Conservation (phyloP, 2,113 vertebrate genomes). For the Penelope pileata region DNA sequence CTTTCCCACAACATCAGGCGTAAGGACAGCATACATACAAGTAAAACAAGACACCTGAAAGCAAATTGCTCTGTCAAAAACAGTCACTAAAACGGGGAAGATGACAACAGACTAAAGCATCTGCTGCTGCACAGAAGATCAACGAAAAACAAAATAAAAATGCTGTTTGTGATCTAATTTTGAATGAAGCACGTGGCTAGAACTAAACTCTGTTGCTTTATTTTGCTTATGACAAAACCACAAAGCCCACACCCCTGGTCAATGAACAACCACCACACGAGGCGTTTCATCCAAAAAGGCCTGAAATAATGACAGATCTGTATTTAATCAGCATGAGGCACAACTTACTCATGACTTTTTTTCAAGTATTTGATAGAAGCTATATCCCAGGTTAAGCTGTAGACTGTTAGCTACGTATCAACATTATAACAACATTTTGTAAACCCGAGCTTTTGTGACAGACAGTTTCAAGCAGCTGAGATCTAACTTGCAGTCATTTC, state of each 20-base stretch:
- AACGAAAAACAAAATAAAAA: conserved; percentile 34
- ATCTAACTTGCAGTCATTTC: neutral
- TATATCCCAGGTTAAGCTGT: neutral
- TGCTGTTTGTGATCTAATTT: neutral
- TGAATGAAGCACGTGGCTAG: neutral
- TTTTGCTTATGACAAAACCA: neutral
- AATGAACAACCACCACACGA: neutral
- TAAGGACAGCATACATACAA: conserved; percentile 13
- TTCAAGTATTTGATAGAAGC: neutral
- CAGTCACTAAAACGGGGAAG: conserved; percentile 17
- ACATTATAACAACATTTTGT: neutral
- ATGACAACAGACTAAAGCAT: conserved; percentile 46
- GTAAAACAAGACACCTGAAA: conserved; percentile 44
- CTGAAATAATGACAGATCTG: neutral
- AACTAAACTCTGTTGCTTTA: neutral
- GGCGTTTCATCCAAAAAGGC: neutral
- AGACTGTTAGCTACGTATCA: neutral
- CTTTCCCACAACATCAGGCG: neutral
- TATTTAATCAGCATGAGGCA: neutral
- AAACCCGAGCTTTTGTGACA: neutral
- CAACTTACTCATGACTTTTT: neutral
- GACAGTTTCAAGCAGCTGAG: neutral
- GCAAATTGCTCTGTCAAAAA: conserved; percentile 48
- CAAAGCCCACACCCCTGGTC: neutral
- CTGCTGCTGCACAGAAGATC: neutral